Base-by-base conservation (phyloP, 2,888 invertebrate species). In the Cecidostiba fungosa region DNA sequence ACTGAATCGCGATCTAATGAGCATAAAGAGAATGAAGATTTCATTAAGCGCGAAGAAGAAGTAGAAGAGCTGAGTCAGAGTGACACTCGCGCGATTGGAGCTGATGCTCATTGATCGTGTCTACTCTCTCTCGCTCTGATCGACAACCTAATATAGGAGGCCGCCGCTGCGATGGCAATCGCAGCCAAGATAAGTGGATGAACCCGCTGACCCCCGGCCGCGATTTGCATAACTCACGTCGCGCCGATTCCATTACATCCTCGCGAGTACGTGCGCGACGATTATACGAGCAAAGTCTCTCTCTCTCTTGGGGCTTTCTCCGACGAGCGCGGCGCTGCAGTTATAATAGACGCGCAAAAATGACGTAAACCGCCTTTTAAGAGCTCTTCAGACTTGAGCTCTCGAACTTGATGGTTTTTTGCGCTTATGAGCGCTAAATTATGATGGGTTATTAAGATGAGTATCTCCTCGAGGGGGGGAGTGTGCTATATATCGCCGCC, bases 221-320 rank as follows among this genome's bases (percentile, higher is more conserved):
- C 50, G 78, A 87, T 87, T 88, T 87, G 86, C 87, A 88, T 88
- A 88, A 88, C 87, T 87, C 88, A 86, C 88, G 88, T 86, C 88
- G 86, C 81, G 84, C 76, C 88, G 87, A 86, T 87, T 87, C 87
- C 59, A 87, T 84, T 85, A 81, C 66, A 76, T 80, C 43, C 43
- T 66, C 69, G 76, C 77, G 73, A 54, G 19, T 81, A 83, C 73
- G 77, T 74, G 73, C 54, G 47, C 86, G 82, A 85, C 76, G 85
- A 76, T 82, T 76, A 76, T 69, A 19, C 59, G 69, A 3, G 43
- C 26, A 23, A 3, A 26, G 19, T 14, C 19, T 16, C 50, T 19
- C 19, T 47, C 72, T 72, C 43, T 36, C 32, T 72, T 59, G 78
- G 74, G 54, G 76, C 77, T 82, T 36, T 69, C 74, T 76, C 74